A percentile compares a stretch with the other conserved stretches of the same genome.
phyloP scores from a whole-genome alignment of 2,113 vertebrate species.

The Nestor notabilis region DNA sequence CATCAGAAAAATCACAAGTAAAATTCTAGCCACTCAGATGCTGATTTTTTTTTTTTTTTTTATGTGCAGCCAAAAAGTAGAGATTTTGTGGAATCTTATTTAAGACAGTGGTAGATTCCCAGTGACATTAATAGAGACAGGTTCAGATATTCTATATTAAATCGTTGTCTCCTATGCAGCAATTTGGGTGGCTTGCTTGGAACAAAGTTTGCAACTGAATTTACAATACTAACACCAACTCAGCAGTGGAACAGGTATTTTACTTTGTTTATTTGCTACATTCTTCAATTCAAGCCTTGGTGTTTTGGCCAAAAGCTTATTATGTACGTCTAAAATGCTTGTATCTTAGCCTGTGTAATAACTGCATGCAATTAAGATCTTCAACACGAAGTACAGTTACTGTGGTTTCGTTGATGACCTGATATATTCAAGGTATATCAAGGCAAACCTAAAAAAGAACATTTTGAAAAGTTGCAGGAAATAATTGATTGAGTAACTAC shows the following conservation, averaged over 20 bases:
- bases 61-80: neutral
- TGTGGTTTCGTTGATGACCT: neutral
- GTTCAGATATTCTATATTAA: neutral
- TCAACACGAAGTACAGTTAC: neutral
- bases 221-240: neutral
- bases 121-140: neutral
- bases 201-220: neutral
- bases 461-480: constrained; percentile 51
- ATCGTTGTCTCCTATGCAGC: neutral
- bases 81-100: neutral
- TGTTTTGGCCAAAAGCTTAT: neutral
- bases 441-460: neutral
- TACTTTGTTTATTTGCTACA: constrained; percentile 9
- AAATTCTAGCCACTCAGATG: neutral
- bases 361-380: neutral
- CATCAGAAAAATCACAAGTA: neutral
- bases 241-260: neutral
- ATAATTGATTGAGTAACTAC: constrained; percentile 31
- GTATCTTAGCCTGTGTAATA: neutral
- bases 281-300: neutral
- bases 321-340: neutral
- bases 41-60: neutral
- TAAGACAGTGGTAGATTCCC: neutral
- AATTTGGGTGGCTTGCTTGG: neutral
- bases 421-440: neutral